Base-by-base conservation (phyloP, 2,113 vertebrate genomes). In the Thunnus maccoyii region DNA sequence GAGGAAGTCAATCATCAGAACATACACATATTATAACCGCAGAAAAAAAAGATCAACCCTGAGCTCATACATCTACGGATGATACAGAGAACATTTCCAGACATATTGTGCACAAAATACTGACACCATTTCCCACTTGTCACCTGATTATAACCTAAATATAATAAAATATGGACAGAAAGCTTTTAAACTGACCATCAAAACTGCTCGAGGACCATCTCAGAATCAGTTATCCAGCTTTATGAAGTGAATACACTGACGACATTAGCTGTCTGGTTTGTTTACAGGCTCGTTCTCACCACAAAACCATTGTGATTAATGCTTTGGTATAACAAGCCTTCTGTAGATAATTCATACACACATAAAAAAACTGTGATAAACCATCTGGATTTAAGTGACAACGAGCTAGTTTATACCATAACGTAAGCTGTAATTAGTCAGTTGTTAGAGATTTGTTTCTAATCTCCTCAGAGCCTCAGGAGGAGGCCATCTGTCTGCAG, bases 401-500 rank as follows among this genome's bases (percentile, higher is more conserved):
- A 56, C 47, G 22, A 52, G 50, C 52, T 15, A 63, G 22, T 87
- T 82, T 62, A 41, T 36, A n/a, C 20, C 20, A 44, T 50, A 69
- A 52, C 1, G 20, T 76, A 58, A 15, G 52, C 63, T 70, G 84
- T 72, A 58, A n/a, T 79, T 85, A 22, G 18, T 65, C 52, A 63
- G 48, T 50, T 68, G 74, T 76, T 72, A 9, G 62, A 83, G 89
- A 86, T 87, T 92, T 88, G 80, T 73, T 78, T 47, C 50, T 92
- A 92, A 92, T 89, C 91, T 86, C 66, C 62, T 90, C 74, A 50
- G 78, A 3, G 71, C 83, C 76, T 79, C 74, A 56, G 78, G 76
- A 79, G 62, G 44, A 48, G 80, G 22, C 89, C 89, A 91, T 91
- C 91, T 91, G 89, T 90, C 76, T 57, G 5, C 62, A 62, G 15